Conservation (phyloP, 2,113 vertebrate species). For the Toxotes chatareus region DNA sequence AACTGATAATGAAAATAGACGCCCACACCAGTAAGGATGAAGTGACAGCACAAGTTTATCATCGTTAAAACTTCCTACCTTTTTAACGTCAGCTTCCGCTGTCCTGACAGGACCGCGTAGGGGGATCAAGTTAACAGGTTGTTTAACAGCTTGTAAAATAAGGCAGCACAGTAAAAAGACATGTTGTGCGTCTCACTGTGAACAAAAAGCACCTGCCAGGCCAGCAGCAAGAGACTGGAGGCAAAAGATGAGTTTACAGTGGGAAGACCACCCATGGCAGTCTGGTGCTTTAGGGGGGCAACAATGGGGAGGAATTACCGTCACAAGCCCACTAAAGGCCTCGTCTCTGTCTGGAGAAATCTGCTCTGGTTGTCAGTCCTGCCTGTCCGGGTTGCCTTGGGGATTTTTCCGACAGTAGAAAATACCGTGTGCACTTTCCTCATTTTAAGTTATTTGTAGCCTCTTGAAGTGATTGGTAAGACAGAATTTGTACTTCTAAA, state of each 20-base stretch:
- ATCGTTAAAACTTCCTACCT: conserved; percentile 76
- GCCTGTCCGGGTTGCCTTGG: conserved; percentile 6
- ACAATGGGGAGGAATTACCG: conserved; percentile 55
- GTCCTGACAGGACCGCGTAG: conserved; percentile 67
- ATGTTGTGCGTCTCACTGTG: conserved; percentile 43
- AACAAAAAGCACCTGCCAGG: conserved; percentile 47
- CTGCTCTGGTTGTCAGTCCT: neutral
- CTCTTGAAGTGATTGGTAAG: too few species aligned
- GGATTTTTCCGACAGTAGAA: neutral
- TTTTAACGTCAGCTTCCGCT: conserved; percentile 49
- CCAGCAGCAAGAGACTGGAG: neutral
- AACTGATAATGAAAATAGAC: conserved; percentile 3
- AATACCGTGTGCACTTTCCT: neutral
- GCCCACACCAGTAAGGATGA: conserved; percentile 41
- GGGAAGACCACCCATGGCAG: conserved; percentile 62
- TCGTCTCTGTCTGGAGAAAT: conserved; percentile 28
- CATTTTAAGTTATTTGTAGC: neutral
- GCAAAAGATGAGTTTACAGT: conserved; percentile 42
- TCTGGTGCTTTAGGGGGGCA: conserved; percentile 42
- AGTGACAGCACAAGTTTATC: conserved; percentile 51
- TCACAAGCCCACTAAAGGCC: conserved; percentile 19
- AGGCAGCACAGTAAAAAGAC: conserved; percentile 38
- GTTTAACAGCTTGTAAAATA: conserved; percentile 69
- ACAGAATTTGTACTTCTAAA: too few species aligned
- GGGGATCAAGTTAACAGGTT: conserved; percentile 70